Conservation (phyloP, 2,888 invertebrate genomes). For the Rhagium mordax region DNA sequence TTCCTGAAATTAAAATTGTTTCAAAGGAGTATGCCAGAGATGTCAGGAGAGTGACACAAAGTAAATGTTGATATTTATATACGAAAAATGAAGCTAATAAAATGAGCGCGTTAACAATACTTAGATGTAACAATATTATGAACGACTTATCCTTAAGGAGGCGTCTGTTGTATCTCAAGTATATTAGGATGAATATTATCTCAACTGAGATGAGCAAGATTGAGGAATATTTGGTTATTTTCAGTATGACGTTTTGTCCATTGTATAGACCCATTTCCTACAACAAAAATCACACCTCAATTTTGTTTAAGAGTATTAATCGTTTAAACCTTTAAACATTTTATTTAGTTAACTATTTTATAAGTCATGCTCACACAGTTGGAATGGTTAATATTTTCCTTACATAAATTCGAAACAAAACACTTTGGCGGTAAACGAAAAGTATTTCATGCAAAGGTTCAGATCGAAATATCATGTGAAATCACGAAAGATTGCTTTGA, state of each 20-base stretch:
- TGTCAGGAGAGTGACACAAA: neutral
- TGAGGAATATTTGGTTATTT: neutral
- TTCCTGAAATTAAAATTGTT: neutral
- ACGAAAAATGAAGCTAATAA: neutral
- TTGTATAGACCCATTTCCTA: slow-evolving; percentile 1
- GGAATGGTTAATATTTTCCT: too few relatives aligned
- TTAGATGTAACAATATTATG: slow-evolving; percentile 4
- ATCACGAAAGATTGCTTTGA: too few relatives aligned
- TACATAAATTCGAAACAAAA: too few relatives aligned
- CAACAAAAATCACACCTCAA: neutral
- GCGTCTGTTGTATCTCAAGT: slow-evolving; percentile 1
- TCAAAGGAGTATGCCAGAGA: slow-evolving; percentile 11
- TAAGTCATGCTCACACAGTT: too few relatives aligned
- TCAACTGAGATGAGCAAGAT: neutral
- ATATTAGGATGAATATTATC: neutral
- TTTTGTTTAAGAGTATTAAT: too few relatives aligned
- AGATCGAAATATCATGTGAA: too few relatives aligned
- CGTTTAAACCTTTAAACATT: too few relatives aligned
- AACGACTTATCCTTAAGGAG: neutral
- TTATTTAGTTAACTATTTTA: too few relatives aligned
- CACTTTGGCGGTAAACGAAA: too few relatives aligned
- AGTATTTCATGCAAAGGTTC: too few relatives aligned
- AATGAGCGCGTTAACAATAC: neutral
- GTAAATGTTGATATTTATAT: slow-evolving; percentile 7
- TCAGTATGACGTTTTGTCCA: neutral